Conservation (phyloP, 2,888 invertebrate genomes). For the Apotomis turbidana region DNA sequence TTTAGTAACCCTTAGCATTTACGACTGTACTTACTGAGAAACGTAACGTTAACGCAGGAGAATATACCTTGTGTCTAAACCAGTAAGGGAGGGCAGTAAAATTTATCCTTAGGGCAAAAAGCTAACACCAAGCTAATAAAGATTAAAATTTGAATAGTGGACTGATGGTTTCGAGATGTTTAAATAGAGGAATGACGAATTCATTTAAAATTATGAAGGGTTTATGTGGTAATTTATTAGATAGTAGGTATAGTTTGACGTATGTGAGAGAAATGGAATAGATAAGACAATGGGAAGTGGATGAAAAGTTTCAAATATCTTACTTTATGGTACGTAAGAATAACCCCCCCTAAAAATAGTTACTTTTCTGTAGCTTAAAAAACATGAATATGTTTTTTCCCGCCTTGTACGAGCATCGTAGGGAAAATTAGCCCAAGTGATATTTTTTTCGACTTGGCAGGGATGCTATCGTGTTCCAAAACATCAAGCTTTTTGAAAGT, state of each 20-base stretch:
- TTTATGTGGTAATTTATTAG: background rate
- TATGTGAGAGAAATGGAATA: no score
- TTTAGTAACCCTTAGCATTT: slow-evolving; percentile 22
- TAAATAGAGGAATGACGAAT: background rate
- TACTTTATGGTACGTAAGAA: no score
- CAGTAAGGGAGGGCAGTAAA: background rate
- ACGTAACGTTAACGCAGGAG: background rate
- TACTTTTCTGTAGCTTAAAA: no score
- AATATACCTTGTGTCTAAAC: background rate
- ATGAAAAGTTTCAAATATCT: no score
- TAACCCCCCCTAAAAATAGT: no score
- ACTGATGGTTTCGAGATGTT: background rate
- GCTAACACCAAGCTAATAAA: slow-evolving; percentile 6
- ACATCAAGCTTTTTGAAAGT: no score
- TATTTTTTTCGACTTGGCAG: no score
- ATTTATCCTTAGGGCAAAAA: slow-evolving; percentile 6
- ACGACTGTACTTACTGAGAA: slow-evolving; percentile 4
- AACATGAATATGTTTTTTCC: no score
- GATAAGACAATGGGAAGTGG: no score
- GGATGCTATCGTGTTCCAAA: no score
- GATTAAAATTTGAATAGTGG: slow-evolving; percentile 11
- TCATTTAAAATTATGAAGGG: background rate
- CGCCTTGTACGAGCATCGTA: no score
- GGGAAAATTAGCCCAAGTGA: no score
- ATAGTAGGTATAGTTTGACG: background rate